A percentile compares a stretch with the other conserved stretches of the same genome.
These are phyloP conservation scores for Piaya cayana DNA, from an alignment of 2,113 vertebrate species.

Conservation along the genomic window DNA sequence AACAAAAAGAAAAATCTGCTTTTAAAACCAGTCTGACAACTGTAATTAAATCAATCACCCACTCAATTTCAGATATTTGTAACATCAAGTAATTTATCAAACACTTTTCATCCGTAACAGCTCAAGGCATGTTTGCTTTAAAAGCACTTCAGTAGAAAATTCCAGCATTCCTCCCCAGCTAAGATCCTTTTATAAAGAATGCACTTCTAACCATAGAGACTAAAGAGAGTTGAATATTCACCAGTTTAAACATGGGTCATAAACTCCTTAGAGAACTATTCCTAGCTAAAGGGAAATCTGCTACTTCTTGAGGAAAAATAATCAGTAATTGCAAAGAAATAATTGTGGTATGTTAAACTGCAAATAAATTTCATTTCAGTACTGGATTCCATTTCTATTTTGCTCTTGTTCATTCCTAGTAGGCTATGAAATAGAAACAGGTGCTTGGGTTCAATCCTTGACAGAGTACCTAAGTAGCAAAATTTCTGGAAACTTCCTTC, in stretches of 20 bases:
- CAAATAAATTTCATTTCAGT: background rate
- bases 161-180: background rate
- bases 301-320: background rate
- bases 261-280: background rate
- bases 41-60: constrained; percentile 57
- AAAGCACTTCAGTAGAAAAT: constrained; percentile 49
- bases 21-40: constrained; percentile 45
- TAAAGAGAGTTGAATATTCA: background rate
- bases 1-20: constrained; percentile 31
- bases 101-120: constrained; percentile 48
- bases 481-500: background rate
- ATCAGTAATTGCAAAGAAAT: background rate
- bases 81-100: constrained; percentile 55
- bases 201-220: background rate
- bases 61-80: constrained; percentile 46
- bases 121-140: constrained; percentile 36
- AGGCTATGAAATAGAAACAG: background rate
- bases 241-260: background rate
- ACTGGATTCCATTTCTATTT: background rate
- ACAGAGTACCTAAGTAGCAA: background rate
- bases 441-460: background rate
- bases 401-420: background rate
- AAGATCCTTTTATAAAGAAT: constrained; percentile 7
- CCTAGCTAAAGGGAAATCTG: background rate
- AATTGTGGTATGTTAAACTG: background rate